These are phyloP conservation scores for Brachyalestes nurse DNA, from an alignment of 2,797 vertebrate genomes.

Conservation along the genomic window DNA sequence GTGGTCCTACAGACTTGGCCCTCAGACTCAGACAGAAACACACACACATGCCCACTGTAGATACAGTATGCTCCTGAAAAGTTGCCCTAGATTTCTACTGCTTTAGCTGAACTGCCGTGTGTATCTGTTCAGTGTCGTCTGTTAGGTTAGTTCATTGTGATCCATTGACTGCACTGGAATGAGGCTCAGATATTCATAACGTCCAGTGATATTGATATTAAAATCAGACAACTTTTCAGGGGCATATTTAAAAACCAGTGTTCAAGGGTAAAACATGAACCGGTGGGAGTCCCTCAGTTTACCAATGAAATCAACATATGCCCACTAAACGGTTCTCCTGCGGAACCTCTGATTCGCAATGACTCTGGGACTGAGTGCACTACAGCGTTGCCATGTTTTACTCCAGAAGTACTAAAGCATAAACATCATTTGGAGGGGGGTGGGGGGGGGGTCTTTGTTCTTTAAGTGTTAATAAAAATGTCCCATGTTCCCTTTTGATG, in stretches of 20 bases:
- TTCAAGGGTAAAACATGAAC: background rate
- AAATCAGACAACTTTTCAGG: conserved; percentile 43
- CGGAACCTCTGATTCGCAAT: conserved; percentile 8
- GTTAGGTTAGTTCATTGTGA: conserved; percentile 23
- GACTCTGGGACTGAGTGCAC: background rate
- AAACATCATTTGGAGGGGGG: conserved; percentile 65
- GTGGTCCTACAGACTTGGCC: background rate
- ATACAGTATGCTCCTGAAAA: conserved; percentile 59
- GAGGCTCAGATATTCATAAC: background rate
- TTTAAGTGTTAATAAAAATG: conserved; percentile 77
- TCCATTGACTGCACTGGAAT: conserved; percentile 21
- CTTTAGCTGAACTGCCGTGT: background rate
- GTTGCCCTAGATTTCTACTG: conserved; percentile 8
- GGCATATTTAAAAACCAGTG: conserved; percentile 3
- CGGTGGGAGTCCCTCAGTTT: conserved; percentile 3
- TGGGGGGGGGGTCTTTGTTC: conserved; percentile 73
- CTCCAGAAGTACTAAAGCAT: conserved; percentile 67
- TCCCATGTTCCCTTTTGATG: conserved; percentile 74
- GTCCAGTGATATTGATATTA: conserved; percentile 3
- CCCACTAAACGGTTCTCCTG: background rate
- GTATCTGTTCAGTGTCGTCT: conserved; percentile 22
- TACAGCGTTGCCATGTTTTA: conserved; percentile 28
- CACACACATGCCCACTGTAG: conserved; percentile 72
- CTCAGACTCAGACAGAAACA: background rate
- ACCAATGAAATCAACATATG: background rate